Evolutionary conservation across 2,113 vertebrate species (phyloP), one percentile per base, ranked within the genome.

Genomic region (Xerus inauris): DNA sequence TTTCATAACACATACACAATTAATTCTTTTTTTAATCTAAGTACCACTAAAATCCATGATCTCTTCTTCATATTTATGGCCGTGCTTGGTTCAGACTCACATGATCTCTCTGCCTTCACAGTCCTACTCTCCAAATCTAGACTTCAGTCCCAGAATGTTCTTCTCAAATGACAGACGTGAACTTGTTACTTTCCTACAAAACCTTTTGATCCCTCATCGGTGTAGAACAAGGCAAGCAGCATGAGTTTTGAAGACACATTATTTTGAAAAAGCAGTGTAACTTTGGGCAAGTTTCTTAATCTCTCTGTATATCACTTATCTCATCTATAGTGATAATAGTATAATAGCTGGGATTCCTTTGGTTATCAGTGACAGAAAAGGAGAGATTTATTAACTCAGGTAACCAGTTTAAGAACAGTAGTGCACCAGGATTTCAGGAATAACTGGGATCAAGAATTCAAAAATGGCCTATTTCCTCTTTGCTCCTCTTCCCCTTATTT

Each of bases 321-420:
- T 77, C 11, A 42, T 17, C 49, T 35, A 71, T 19, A 64, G 28
- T 49, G 79, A 7, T 59, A 71, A 49, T 19, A 71, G 38, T 30
- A 2, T 32, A 47, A 64, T 13, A 54, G 35, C 26, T 32, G 72
- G 62, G 62, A 89, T 92, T 73, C n/a, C 83, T 83, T 89, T 77
- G 40, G 45, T 82, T 82, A 89, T 79, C 26, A 94, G 80, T 73
- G 73, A 82, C 22, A 64, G 79, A 67, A 96, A 89, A 59, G 72
- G 49, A 40, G 13, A 40, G 65, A 32, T 47, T 65, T 49, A 26
- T 38, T 71, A n/a, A 42, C 5, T 84, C 40, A 51, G 75, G 24
- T 49, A 65, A 76, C 47, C 3, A 45, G 54, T 0, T 57, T 28
- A 86, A 80, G 71, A 82, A 75, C 2, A 30, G 51, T 10, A 75